Evolutionary conservation across 2,113 vertebrate species (phyloP), one percentile per base, ranked within the genome.

Genomic region (Callochromis pleurospilus): DNA sequence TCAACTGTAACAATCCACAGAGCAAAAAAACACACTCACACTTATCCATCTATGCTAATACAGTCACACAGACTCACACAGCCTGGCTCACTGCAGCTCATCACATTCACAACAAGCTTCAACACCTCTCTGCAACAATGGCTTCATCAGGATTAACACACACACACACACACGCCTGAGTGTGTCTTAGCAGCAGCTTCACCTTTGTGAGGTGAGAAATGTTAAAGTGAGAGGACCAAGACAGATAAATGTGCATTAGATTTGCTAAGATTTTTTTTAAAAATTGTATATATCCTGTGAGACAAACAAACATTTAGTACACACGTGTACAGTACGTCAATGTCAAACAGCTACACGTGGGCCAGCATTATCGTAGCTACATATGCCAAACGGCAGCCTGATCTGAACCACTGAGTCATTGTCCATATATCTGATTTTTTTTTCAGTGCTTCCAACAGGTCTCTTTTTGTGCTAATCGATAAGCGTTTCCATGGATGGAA

Each of bases 31-130:
- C 14, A 11, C 21, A 26, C 38, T 45, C 38, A 26, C 40, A 73
- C 68, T 47, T 15, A 75, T 75, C 42, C 70, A 75, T 12, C 42
- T 75, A 11, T 49, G 70, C 70, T 7, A 75, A 79, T 21, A 26
- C 55, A 70, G 19, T 33, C 53, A 13, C 29, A 77, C 33, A 62
- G 58, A 75, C 45, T 36, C 79, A 73, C 80, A 73, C 26, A 42
- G 60, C 58, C 10, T 29, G 51, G n/a, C 81, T 86, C 82, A 49
- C 79, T 86, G 60, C 38, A 90, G 77, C 19, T 85, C 85, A 83
- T 70, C 84, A 86, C 81, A 86, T 91, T 83, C 88, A 84, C 91
- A 86, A 88, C 83, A 87, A 81, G 88, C 81, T 73, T 90, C 89
- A 87, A 91, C 91, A 91, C 90, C 91, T 94, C 83, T 88, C 82